A percentile compares a stretch with the other conserved stretches of the same genome.
These are phyloP conservation scores for Isurus oxyrinchus DNA, from an alignment of 2,113 vertebrate species.

Conservation along the genomic window DNA sequence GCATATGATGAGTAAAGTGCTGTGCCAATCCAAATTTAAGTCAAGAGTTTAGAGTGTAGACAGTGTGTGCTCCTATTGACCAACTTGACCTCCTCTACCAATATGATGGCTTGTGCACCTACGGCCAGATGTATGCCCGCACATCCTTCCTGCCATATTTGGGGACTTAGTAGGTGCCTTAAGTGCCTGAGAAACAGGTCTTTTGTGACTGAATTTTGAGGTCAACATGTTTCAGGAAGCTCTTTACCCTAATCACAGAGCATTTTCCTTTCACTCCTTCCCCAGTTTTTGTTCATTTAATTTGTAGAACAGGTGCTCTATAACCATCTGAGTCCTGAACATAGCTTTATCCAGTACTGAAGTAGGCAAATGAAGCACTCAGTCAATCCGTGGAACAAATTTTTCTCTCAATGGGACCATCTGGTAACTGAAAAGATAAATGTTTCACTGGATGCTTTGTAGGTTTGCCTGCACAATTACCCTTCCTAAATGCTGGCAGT, in stretches of 20 bases:
- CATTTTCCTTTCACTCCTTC: slow-evolving; percentile 56
- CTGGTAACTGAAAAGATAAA: slow-evolving; percentile 62
- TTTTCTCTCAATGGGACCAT: slow-evolving; percentile 61
- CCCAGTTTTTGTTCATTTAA: slow-evolving; percentile 63
- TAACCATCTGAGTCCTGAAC: slow-evolving; percentile 59
- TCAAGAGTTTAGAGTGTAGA: neutral
- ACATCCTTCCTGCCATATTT: neutral
- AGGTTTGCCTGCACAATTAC: slow-evolving; percentile 55
- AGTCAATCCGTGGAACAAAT: slow-evolving; percentile 49
- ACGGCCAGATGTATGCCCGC: neutral
- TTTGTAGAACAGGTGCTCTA: slow-evolving; percentile 70
- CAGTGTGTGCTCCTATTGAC: neutral
- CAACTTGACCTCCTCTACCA: neutral
- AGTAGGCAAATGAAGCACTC: slow-evolving; percentile 60
- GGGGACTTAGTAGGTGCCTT: neutral
- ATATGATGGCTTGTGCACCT: neutral
- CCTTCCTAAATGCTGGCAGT: slow-evolving; percentile 52
- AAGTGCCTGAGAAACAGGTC: neutral
- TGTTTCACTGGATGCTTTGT: slow-evolving; percentile 53
- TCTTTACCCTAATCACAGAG: slow-evolving; percentile 58
- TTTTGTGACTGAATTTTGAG: neutral
- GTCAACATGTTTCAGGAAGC: slow-evolving; percentile 43
- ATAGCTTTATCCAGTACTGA: slow-evolving; percentile 52
- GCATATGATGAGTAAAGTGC: neutral
- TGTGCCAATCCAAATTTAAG: neutral